These are phyloP conservation scores for Lapara coniferarum DNA, from an alignment of 2,888 invertebrate genomes.

Conservation along the genomic window DNA sequence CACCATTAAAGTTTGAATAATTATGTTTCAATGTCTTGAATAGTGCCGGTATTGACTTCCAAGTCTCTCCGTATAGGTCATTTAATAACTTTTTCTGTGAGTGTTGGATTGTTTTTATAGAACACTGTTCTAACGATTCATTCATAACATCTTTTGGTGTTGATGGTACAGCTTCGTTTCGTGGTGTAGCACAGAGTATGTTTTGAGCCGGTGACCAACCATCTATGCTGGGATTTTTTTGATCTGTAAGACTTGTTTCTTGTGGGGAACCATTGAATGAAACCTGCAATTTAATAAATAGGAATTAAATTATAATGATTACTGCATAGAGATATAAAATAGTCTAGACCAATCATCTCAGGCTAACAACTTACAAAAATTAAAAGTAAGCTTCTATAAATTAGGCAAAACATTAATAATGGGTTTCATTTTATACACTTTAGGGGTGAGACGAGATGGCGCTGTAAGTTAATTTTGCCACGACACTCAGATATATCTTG, in stretches of 20 bases:
- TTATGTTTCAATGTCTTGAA: conserved; percentile 64
- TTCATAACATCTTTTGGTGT: conserved; percentile 68
- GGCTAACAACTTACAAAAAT: too few relatives aligned
- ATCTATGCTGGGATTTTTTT: conserved; percentile 58
- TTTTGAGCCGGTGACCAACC: conserved; percentile 77
- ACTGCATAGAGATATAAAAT: too few relatives aligned
- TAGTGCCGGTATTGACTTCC: conserved; percentile 78
- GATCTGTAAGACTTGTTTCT: conserved; percentile 43
- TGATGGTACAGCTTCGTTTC: conserved; percentile 59
- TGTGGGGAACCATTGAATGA: conserved; percentile 62
- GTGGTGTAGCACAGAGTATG: conserved; percentile 69
- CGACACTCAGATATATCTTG: too few relatives aligned
- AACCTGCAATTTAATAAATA: conserved; percentile 51
- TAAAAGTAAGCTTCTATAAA: too few relatives aligned
- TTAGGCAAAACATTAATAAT: too few relatives aligned
- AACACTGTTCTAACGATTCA: conserved; percentile 70
- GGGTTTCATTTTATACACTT: too few relatives aligned
- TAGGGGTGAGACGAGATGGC: too few relatives aligned
- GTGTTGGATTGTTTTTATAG: conserved; percentile 67
- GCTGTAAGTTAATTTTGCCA: too few relatives aligned
- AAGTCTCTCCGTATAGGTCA: conserved; percentile 82
- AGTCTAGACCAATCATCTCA: too few relatives aligned
- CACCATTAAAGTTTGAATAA: conserved; percentile 53
- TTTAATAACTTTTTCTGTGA: conserved; percentile 74
- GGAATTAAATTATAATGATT: not conserved